A percentile compares a stretch with the other conserved stretches of the same genome.
phyloP scores from a whole-genome alignment of 2,113 vertebrate species.

The Semicossyphus pulcher region DNA sequence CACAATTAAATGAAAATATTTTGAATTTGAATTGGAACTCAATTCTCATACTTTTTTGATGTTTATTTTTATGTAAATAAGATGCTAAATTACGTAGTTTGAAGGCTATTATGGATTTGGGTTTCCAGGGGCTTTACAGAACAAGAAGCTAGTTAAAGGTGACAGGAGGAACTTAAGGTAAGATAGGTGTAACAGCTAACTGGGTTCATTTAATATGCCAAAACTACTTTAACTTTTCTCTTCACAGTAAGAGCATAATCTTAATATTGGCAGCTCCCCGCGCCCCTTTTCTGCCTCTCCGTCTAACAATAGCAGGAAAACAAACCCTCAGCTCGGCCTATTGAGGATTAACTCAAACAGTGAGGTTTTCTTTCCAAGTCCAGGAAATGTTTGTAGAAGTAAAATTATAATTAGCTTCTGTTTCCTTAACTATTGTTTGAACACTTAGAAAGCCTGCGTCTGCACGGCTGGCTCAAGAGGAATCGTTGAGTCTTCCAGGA shows the following conservation, averaged over 20 bases:
- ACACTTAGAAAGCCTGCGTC: constrained; percentile 4
- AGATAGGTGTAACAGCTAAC: neutral
- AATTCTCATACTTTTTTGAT: too few relatives aligned
- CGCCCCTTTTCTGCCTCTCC: constrained; percentile 19
- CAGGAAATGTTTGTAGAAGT: constrained; percentile 47
- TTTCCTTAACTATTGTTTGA: constrained; percentile 18
- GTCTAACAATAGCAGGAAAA: constrained; percentile 20
- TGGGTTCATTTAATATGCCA: constrained; percentile 15
- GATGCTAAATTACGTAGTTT: too few relatives aligned
- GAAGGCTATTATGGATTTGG: too few relatives aligned
- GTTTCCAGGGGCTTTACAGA: too few relatives aligned
- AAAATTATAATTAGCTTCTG: constrained; percentile 56
- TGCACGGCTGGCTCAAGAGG: constrained; percentile 19
- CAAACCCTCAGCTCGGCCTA: constrained; percentile 15
- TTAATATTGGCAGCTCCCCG: constrained; percentile 2
- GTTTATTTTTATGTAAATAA: too few relatives aligned
- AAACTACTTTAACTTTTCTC: neutral
- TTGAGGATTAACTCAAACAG: constrained; percentile 53
- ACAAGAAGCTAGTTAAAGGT: neutral
- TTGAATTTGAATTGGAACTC: too few relatives aligned
- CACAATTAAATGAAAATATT: too few relatives aligned
- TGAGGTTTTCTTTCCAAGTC: constrained; percentile 6
- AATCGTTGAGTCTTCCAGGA: constrained; percentile 22
- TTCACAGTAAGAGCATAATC: neutral
- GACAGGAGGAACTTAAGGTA: neutral